phyloP scores from a whole-genome alignment of 2,888 invertebrate genomes.

The Caenorhabditis angaria region DNA sequence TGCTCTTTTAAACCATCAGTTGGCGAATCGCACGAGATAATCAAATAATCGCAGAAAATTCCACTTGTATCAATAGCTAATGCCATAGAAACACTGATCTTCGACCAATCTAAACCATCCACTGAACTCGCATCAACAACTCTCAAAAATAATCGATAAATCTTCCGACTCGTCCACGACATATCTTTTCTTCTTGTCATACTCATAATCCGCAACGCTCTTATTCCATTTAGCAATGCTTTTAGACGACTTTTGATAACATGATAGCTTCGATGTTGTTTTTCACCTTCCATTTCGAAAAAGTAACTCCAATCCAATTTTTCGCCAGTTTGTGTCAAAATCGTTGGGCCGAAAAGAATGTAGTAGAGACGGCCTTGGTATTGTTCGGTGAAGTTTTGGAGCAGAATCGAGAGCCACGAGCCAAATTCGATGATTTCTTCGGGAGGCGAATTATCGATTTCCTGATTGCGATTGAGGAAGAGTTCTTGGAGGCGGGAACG shows the following conservation, averaged over 20 bases:
- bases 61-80: conserved; percentile 29
- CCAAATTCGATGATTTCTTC: conserved; percentile 36
- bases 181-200: conserved; percentile 17
- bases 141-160: conserved; percentile 32
- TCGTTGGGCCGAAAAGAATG: conserved; percentile 32
- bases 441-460: conserved; percentile 22
- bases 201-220: conserved; percentile 35
- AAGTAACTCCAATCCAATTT: conserved; percentile 33
- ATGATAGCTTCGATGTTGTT: background rate
- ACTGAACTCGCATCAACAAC: conserved; percentile 23
- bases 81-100: conserved; percentile 17
- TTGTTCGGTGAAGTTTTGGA: conserved; percentile 24
- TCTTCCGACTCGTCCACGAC: conserved; percentile 20
- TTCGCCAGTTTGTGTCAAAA: conserved; percentile 22
- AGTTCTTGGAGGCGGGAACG: conserved; percentile 34
- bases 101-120: conserved; percentile 16
- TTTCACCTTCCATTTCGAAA: background rate
- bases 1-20: conserved; percentile 7
- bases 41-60: conserved; percentile 27
- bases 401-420: conserved; percentile 28
- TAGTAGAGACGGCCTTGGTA: conserved; percentile 35
- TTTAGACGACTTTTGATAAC: conserved; percentile 14
- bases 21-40: conserved; percentile 14
- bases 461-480: conserved; percentile 31
- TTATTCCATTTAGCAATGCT: conserved; percentile 30